These are phyloP conservation scores for Epinephelus fuscoguttatus DNA, from an alignment of 2,113 vertebrate genomes.

Conservation along the genomic window DNA sequence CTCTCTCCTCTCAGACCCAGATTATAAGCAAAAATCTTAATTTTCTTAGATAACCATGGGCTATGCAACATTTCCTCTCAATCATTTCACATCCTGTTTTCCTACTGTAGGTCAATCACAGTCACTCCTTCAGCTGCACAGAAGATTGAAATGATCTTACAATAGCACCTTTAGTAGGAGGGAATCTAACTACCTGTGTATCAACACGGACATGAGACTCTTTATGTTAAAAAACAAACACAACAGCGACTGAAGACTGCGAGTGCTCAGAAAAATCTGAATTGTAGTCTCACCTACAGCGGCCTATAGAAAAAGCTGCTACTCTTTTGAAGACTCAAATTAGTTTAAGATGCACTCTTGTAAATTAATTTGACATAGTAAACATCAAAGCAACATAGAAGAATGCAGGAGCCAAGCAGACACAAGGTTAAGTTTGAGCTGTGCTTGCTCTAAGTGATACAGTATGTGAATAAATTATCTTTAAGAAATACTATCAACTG, in stretches of 20 bases:
- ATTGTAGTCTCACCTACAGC: slow-evolving; percentile 13
- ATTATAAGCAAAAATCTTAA: slow-evolving; percentile 48
- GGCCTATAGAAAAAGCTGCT: slow-evolving; percentile 11
- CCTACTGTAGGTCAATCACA: slow-evolving; percentile 61
- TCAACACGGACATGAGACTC: slow-evolving; percentile 46
- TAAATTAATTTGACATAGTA: slow-evolving; percentile 70
- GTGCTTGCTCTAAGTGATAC: slow-evolving; percentile 57
- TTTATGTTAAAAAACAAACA: slow-evolving; percentile 61
- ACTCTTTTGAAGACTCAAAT: slow-evolving; percentile 48
- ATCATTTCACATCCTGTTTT: slow-evolving; percentile 73
- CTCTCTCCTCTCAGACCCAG: slow-evolving; percentile 57
- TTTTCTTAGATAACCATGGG: slow-evolving; percentile 57
- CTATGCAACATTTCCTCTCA: slow-evolving; percentile 62
- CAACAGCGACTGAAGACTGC: slow-evolving; percentile 68
- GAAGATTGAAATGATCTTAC: slow-evolving; percentile 77
- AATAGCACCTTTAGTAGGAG: slow-evolving; percentile 82
- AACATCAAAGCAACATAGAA: slow-evolving; percentile 75
- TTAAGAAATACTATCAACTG: slow-evolving; percentile 63
- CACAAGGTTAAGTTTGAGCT: slow-evolving; percentile 65
- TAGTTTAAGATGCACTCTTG: slow-evolving; percentile 69
- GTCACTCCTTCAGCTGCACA: slow-evolving; percentile 81
- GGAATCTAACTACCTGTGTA: slow-evolving; percentile 62
- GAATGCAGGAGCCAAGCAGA: slow-evolving; percentile 61
- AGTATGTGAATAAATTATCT: slow-evolving; percentile 62
- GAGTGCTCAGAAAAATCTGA: slow-evolving; percentile 52